These are phyloP conservation scores for Penaeus japonicus DNA, from an alignment of 1,140 invertebrate species.

Conservation along the genomic window DNA sequence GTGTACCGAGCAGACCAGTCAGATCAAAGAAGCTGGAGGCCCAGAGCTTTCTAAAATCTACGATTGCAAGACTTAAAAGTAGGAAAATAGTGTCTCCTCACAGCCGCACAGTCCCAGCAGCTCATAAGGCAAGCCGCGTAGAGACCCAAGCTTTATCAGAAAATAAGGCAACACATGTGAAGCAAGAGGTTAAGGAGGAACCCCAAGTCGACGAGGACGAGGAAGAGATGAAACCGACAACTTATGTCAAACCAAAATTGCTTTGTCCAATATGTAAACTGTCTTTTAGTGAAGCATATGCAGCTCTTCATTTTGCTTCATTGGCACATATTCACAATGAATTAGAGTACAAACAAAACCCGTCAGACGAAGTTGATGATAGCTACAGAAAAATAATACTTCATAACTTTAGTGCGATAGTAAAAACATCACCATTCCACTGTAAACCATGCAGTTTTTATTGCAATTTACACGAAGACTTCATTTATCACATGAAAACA, in stretches of 20 bases:
- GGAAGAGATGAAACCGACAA: constrained; percentile 10
- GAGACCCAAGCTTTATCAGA: neutral
- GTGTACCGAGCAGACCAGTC: constrained; percentile 17
- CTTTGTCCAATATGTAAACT: constrained; percentile 46
- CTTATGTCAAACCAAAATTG: constrained; percentile 26
- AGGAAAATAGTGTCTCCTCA: constrained; percentile 19
- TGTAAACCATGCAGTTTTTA: constrained; percentile 43
- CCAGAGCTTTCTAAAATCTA: constrained; percentile 30
- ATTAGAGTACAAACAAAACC: constrained; percentile 33
- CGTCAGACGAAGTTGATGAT: constrained; percentile 21
- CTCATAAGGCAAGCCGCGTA: neutral
- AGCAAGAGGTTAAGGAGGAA: neutral
- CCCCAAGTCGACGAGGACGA: constrained; percentile 32
- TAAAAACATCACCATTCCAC: constrained; percentile 28
- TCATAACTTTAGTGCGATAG: constrained; percentile 28
- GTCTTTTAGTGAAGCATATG: constrained; percentile 39
- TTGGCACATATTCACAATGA: constrained; percentile 52
- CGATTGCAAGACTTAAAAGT: constrained; percentile 36
- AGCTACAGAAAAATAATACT: constrained; percentile 33
- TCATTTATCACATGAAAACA: constrained; percentile 34
- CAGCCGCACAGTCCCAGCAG: neutral
- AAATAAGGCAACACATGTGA: neutral
- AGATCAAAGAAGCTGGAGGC: constrained; percentile 38
- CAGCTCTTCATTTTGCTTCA: constrained; percentile 40
- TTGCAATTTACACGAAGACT: constrained; percentile 44